Base-by-base conservation (phyloP, 2,113 vertebrate genomes). In the Damaliscus lunatus region DNA sequence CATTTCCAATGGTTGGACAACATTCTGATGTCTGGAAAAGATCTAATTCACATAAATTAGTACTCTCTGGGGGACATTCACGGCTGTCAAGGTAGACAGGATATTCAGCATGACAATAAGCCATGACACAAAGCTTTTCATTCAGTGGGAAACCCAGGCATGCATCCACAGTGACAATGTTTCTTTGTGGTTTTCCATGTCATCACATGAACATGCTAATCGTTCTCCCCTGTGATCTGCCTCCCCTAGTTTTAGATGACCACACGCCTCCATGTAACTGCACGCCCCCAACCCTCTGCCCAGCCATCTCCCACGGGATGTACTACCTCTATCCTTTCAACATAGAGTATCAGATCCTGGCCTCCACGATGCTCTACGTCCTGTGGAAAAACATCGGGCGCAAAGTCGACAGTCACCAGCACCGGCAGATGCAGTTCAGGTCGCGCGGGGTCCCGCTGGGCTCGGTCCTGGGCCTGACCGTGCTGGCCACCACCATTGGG, bases 321-420 rank as follows among this genome's bases (percentile, higher is more conserved):
- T 99, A 99, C 98, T 99, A 99, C 94, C 99, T 99, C 6, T 99
- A 99, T 90, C 99, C 99, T 21, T 99, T 99, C 98, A 99, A 99
- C 97, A 99, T 99, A 3, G 99, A 99, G 97, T 99, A 99, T 96
- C 99, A 99, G 98, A 99, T 99, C 98, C 99, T 99, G 91, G 99
- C 99, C 84, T 99, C 99, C 1, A 99, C 99, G 0, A 99, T 99
- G 99, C 99, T 99, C 80, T 99, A 99, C 0, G 99, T 99, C 91
- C 99, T 99, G 97, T 99, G 99, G 99, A 99, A 99, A 97, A 99
- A 99, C 97, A 99, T 99, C 0, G 99, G 99, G 0, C 99, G 99
- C 93, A 98, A 98, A 53, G 98, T 99, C 0, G 99, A 99, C 82
- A 93, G 98, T 36, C 99, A 98, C 1, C 98, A 98, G 50, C 99